phyloP scores from a whole-genome alignment of 2,113 vertebrate genomes.

The Phalacrocorax pelagicus region DNA sequence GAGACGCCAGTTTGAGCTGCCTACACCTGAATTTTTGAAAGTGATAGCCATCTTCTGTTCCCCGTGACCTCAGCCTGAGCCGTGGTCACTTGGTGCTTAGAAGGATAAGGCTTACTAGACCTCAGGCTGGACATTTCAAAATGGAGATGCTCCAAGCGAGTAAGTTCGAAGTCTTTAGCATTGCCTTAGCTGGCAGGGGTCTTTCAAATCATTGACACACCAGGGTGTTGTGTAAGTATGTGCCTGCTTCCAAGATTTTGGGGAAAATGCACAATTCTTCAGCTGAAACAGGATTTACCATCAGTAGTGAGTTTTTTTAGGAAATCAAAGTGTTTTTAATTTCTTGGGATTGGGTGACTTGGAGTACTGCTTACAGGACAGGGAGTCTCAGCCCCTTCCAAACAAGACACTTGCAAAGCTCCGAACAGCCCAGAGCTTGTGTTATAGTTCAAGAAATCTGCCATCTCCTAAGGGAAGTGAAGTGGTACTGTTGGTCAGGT shows the following conservation, averaged over 20 bases:
- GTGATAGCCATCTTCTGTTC: rapidly evolving
- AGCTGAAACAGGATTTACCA: background rate
- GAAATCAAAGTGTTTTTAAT: background rate
- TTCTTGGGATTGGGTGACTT: background rate
- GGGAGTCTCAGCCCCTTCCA: background rate
- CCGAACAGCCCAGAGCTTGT: background rate
- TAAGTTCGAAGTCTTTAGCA: background rate
- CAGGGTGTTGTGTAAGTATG: background rate
- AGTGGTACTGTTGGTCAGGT: background rate
- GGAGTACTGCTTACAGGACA: background rate
- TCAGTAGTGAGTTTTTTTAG: background rate
- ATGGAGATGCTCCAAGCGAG: background rate
- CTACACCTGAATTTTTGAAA: background rate
- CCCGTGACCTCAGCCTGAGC: background rate
- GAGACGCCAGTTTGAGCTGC: background rate
- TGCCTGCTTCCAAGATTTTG: background rate
- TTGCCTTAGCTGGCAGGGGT: background rate
- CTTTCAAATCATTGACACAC: background rate
- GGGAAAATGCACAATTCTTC: background rate
- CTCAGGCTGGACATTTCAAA: background rate
- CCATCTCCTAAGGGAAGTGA: background rate
- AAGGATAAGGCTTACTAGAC: background rate
- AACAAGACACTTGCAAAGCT: background rate
- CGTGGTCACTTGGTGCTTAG: background rate
- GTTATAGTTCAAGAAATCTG: background rate